phyloP scores from a whole-genome alignment of 1,140 invertebrate species.

The Drosophila sp. region DNA sequence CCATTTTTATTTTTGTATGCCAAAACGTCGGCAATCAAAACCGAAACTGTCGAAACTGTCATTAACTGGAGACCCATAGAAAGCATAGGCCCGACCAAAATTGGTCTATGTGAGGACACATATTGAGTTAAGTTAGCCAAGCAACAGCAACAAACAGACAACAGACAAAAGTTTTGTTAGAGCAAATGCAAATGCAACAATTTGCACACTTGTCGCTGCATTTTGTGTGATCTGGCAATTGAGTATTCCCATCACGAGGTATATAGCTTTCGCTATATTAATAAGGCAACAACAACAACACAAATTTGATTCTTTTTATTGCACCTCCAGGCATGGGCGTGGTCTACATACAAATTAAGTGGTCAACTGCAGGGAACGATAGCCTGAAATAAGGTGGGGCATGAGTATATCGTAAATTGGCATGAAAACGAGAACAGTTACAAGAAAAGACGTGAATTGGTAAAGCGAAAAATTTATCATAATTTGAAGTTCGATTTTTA shows the following conservation, averaged over 20 bases:
- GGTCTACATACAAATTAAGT: constrained; percentile 49
- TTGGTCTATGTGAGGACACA: constrained; percentile 31
- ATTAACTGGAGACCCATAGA: constrained; percentile 59
- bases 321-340: constrained; percentile 42
- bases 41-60: constrained; percentile 75
- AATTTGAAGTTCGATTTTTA: no score
- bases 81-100: constrained; percentile 31
- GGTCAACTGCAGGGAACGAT: constrained; percentile 6
- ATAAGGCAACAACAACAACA: constrained; percentile 41
- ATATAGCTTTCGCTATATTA: constrained; percentile 66
- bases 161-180: constrained; percentile 25
- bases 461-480: no score
- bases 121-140: constrained; percentile 49
- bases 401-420: neutral
- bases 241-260: constrained; percentile 64
- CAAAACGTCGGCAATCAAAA: constrained; percentile 60
- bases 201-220: constrained; percentile 49
- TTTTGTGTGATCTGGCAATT: constrained; percentile 34
- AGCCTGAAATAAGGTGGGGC: neutral
- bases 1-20: constrained; percentile 35
- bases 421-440: neutral
- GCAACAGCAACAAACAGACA: constrained; percentile 29
- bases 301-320: constrained; percentile 61
- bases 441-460: no score
- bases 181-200: constrained; percentile 60